Evolutionary conservation across 2,888 invertebrate genomes (phyloP), one percentile per base, ranked within the genome.

Genomic region (Creontiades dilutus): DNA sequence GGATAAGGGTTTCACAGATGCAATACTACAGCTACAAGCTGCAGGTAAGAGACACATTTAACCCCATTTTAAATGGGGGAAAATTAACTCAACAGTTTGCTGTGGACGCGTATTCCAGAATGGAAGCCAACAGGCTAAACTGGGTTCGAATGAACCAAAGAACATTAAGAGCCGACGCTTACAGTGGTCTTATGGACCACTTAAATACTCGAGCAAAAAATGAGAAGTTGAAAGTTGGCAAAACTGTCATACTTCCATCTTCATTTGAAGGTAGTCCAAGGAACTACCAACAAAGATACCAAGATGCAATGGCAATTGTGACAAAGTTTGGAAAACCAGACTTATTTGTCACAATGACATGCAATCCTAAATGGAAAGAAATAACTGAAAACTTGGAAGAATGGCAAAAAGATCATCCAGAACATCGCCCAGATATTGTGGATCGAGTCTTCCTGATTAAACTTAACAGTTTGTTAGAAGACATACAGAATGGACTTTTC

Each of bases 281-380:
- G 37, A 78, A 80, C 46, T 55, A 85, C 13, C 0, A 48, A 13
- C 48, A 55, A 46, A 13, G n/a, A 3, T 12, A 55, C 14, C 87
- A 87, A 27, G 87, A 87, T 57, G 88, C 80, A 4, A 82, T 27
- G 76, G 37, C 16, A 9, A 57, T n/a, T 27, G 86, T 81, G 3
- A 5, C n/a, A n/a, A 37, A 46, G 13, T 81, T 46, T 47, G 81
- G 81, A 4, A 46, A 52, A 48, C 81, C 81, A 9, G 81, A 81
- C 81, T 47, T 46, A 9, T 81, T 81, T 47, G 47, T 81, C 7
- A 81, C 81, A 7, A 81, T 81, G 81, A 81, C 81, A 3, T 81
- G 81, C 52, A 81, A 81, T n/a, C 81, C 81, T 14, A 37, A 46
- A n/a, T 81, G 81, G 81, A 7, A 9, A 12, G 81, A 81, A 81